Conservation (phyloP, 2,888 invertebrate species). For the Emmelina monodactyla region DNA sequence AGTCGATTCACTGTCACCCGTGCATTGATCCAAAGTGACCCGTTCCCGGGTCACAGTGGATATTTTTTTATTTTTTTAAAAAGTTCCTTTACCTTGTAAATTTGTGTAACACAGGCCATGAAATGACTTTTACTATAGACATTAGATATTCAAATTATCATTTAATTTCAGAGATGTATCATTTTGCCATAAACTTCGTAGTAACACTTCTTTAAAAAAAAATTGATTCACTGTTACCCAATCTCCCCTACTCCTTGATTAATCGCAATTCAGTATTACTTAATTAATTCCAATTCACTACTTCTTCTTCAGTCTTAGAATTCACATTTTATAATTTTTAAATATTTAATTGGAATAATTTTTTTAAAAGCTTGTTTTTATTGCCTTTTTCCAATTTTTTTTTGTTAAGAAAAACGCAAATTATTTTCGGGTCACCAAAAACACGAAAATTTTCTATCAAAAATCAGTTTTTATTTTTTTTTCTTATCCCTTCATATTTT, state of each 20-base stretch:
- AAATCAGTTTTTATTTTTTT: too few relatives aligned
- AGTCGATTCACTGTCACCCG: slow-evolving; percentile 9
- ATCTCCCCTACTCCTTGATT: slow-evolving; percentile 7
- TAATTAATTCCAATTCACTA: too few relatives aligned
- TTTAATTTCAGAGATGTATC: not conserved
- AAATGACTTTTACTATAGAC: slow-evolving; percentile 3
- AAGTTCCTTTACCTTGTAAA: slow-evolving; percentile 5
- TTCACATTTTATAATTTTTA: too few relatives aligned
- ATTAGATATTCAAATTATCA: not conserved
- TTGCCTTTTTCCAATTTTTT: too few relatives aligned
- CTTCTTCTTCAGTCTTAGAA: too few relatives aligned
- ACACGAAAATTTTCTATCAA: too few relatives aligned
- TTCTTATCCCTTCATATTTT: too few relatives aligned
- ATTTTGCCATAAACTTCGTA: slow-evolving; percentile 2
- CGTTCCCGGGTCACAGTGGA: slow-evolving; percentile 9
- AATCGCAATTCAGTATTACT: too few relatives aligned
- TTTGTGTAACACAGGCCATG: not conserved
- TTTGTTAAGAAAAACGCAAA: too few relatives aligned
- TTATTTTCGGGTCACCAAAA: too few relatives aligned
- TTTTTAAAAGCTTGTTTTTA: too few relatives aligned
- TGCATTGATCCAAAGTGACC: slow-evolving; percentile 8
- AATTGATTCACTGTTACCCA: slow-evolving; percentile 9
- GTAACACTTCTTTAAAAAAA: slow-evolving; percentile 4
- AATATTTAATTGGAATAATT: too few relatives aligned
- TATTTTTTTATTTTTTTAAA: slow-evolving; percentile 8